Evolutionary conservation across 2,797 vertebrate genomes (phyloP).

Genomic region (Gorsachius magnificus): DNA sequence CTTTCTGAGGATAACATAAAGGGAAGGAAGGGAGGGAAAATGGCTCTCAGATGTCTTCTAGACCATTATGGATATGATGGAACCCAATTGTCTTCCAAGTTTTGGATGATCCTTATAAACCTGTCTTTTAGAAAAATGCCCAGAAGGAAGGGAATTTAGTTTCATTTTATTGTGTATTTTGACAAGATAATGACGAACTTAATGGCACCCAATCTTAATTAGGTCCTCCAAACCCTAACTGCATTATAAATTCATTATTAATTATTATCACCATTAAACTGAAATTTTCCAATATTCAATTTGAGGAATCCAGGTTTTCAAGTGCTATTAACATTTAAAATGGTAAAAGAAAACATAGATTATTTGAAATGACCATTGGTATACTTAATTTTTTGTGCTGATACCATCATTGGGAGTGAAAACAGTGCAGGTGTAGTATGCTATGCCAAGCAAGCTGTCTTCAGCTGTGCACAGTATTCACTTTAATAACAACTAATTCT

Average conservation of each 20-base stretch:
- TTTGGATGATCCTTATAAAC: neutral
- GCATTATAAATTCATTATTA: constrained; percentile 17
- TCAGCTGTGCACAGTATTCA: neutral
- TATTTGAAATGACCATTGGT: neutral
- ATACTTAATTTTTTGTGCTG: neutral
- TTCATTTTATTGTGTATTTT: constrained; percentile 33
- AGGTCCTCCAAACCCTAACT: neutral
- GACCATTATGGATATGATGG: neutral
- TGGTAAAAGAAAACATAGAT: neutral
- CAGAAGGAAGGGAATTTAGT: neutral
- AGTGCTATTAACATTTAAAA: neutral
- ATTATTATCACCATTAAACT: constrained; percentile 6
- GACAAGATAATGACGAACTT: neutral
- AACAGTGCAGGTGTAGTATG: neutral
- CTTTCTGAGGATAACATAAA: neutral
- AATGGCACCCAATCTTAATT: constrained; percentile 1
- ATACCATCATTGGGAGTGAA: neutral
- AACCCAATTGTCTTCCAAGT: neutral
- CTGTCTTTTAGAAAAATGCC: neutral
- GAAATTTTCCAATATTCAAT: neutral
- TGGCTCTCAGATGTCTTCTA: neutral
- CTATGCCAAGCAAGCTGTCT: neutral
- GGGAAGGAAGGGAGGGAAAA: neutral
- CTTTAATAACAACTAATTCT: neutral
- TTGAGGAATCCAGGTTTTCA: neutral